Conservation (phyloP, 2,797 vertebrate genomes). For the Spinus pinus region DNA sequence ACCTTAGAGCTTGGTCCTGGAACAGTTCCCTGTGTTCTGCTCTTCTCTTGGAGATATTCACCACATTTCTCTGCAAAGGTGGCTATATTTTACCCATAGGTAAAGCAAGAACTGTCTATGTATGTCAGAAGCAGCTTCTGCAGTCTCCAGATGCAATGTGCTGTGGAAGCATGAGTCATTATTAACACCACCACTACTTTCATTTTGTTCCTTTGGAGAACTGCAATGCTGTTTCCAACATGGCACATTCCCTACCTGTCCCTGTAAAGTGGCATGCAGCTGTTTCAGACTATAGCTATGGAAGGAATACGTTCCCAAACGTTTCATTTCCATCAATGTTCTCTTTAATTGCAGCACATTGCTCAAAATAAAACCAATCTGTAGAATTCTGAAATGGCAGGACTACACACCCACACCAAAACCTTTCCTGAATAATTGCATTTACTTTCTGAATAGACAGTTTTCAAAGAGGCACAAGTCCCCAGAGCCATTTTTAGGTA, state of each 20-base stretch:
- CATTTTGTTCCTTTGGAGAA: conserved; percentile 50
- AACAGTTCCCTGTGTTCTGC: not conserved
- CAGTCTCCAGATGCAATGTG: conserved; percentile 42
- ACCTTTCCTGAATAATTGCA: conserved; percentile 42
- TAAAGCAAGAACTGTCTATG: not conserved
- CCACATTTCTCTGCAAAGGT: not conserved
- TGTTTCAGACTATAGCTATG: conserved; percentile 27
- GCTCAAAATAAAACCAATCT: conserved; percentile 60
- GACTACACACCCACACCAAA: conserved; percentile 31
- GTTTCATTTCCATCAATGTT: conserved; percentile 48
- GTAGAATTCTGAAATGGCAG: conserved; percentile 50
- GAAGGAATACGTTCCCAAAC: conserved; percentile 20
- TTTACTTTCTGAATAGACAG: conserved; percentile 40
- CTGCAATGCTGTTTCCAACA: conserved; percentile 14
- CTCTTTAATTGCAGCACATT: conserved; percentile 32
- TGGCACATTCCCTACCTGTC: conserved; percentile 43
- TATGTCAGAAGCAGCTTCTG: conserved; percentile 22
- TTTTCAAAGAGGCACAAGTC: conserved; percentile 35
- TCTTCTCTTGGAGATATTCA: not conserved
- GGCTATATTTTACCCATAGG: not conserved
- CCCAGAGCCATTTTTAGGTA: conserved; percentile 12
- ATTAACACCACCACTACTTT: conserved; percentile 21
- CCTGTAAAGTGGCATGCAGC: conserved; percentile 9
- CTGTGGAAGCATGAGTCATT: conserved; percentile 60
- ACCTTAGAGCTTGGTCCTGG: not conserved